These are phyloP conservation scores for Dendrolimus punctatus DNA, from an alignment of 1,140 invertebrate genomes.

Conservation along the genomic window DNA sequence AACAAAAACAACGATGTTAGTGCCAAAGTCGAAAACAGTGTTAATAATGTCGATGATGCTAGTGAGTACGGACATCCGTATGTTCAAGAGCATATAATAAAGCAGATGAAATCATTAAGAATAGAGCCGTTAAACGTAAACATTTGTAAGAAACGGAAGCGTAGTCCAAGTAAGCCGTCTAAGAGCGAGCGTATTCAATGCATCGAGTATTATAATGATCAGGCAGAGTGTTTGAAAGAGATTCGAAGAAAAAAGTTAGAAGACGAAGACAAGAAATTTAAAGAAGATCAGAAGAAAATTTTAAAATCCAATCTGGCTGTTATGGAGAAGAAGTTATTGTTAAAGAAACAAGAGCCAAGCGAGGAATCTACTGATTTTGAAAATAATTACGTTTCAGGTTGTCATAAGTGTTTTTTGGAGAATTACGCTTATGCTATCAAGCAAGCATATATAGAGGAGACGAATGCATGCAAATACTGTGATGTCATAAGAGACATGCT, in stretches of 20 bases:
- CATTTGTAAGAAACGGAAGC: constrained; percentile 42
- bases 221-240: constrained; percentile 67
- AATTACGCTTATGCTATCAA: constrained; percentile 66
- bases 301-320: constrained; percentile 27
- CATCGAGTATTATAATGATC: constrained; percentile 70
- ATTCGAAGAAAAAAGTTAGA: constrained; percentile 21
- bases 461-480: constrained; percentile 64
- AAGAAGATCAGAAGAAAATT: constrained; percentile 30
- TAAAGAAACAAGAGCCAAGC: constrained; percentile 54
- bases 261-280: constrained; percentile 1
- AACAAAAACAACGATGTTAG: constrained; percentile 50
- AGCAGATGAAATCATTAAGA: constrained; percentile 62
- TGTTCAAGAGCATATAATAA: constrained; percentile 59
- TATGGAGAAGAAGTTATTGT: constrained; percentile 48
- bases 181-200: constrained; percentile 44
- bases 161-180: constrained; percentile 52
- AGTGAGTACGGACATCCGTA: constrained; percentile 44
- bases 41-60: constrained; percentile 32
- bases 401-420: constrained; percentile 69
- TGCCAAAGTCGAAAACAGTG: constrained; percentile 50
- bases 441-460: constrained; percentile 60
- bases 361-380: constrained; percentile 66
- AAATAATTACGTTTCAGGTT: constrained; percentile 48
- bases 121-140: constrained; percentile 59
- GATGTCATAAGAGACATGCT: constrained; percentile 65